A percentile compares a stretch with the other conserved stretches of the same genome.
Conservation (phyloP, 2,888 invertebrate genomes). For the Danaus chrysippus region DNA sequence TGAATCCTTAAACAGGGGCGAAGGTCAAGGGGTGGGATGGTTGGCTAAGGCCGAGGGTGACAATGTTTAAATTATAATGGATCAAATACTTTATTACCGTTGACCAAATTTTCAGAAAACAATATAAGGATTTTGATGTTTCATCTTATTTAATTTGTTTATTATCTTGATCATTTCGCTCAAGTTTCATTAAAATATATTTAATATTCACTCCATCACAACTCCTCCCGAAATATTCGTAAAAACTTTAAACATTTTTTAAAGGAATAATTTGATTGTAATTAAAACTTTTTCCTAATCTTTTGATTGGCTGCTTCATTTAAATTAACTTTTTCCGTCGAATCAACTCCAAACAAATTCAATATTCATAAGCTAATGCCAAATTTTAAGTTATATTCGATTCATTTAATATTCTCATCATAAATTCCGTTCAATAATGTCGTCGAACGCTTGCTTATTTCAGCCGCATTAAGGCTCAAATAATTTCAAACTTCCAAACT, state of each 20-base stretch:
- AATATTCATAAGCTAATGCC: conserved; percentile 4
- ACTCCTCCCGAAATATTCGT: not conserved
- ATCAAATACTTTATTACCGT: not conserved
- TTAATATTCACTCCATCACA: not conserved
- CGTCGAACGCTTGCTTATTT: conserved; percentile 20
- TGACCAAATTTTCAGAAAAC: not conserved
- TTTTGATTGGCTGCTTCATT: conserved; percentile 1
- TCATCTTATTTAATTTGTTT: not conserved
- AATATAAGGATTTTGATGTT: not conserved
- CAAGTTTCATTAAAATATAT: not conserved
- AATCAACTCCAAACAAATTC: not conserved
- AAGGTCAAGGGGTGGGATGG: not conserved
- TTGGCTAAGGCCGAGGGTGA: not conserved
- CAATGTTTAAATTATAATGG: conserved; percentile 1
- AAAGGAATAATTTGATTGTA: not conserved
- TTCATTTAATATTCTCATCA: conserved; percentile 26
- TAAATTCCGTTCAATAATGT: conserved; percentile 28
- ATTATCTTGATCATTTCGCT: too few relatives aligned
- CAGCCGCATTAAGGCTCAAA: conserved; percentile 22
- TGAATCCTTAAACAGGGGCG: not conserved
- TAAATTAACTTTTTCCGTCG: not conserved
- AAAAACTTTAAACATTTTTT: not conserved
- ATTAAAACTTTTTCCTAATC: not conserved
- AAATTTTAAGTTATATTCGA: conserved; percentile 22
- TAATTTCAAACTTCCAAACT: conserved; percentile 31